Evolutionary conservation across 2,797 vertebrate genomes (phyloP).

Genomic region (Apogon hyalosoma): DNA sequence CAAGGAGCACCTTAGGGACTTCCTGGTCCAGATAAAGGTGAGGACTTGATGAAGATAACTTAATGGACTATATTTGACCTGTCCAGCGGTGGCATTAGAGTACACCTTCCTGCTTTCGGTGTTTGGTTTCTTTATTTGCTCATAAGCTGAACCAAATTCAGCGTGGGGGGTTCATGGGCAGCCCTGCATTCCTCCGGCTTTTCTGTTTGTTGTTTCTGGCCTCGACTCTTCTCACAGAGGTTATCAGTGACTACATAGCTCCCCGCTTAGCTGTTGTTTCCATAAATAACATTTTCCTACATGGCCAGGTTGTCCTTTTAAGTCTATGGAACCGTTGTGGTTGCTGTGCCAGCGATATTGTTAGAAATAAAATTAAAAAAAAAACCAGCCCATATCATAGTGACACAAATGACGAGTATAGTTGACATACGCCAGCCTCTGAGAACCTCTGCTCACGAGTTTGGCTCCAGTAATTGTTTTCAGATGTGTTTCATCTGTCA

Average conservation of each 20-base stretch:
- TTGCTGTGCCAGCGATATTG: constrained; percentile 14
- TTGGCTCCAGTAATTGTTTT: neutral
- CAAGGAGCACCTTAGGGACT: constrained; percentile 98
- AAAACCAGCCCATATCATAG: neutral
- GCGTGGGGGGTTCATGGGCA: neutral
- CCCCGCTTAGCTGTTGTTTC: constrained; percentile 60
- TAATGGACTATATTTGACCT: neutral
- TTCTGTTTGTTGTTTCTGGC: constrained; percentile 12
- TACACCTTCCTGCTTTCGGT: too few species aligned
- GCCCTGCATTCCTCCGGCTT: constrained; percentile 7
- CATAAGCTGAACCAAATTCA: neutral
- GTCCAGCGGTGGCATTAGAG: neutral
- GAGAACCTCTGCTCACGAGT: neutral
- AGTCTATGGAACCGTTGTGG: constrained; percentile 18
- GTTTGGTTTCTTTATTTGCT: constrained; percentile 8
- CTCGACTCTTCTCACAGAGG: constrained; percentile 39
- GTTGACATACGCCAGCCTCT: neutral
- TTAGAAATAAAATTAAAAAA: constrained; percentile 10
- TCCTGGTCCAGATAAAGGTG: constrained; percentile 99
- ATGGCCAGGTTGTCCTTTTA: constrained; percentile 21
- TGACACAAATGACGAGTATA: neutral
- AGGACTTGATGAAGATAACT: constrained; percentile 19
- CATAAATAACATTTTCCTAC: constrained; percentile 66
- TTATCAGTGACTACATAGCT: constrained; percentile 57
- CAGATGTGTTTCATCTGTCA: neutral